Evolutionary conservation across 2,113 vertebrate genomes (phyloP).

Genomic region (Vulpes vulpes): DNA sequence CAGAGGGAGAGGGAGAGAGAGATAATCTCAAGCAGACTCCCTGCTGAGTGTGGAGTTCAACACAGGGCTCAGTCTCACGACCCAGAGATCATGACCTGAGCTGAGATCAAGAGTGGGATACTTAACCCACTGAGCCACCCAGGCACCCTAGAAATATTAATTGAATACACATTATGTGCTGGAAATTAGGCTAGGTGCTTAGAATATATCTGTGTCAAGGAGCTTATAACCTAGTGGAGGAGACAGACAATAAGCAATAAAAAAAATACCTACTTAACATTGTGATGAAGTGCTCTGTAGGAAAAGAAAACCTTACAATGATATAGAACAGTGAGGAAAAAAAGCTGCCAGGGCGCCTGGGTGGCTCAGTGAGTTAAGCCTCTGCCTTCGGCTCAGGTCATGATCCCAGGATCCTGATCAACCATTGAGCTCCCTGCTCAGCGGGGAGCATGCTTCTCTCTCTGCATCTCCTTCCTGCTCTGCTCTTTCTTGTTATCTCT

Average conservation of each 20-base stretch:
- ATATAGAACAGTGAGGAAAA: not conserved
- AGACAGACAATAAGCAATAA: not conserved
- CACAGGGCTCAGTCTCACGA: not conserved
- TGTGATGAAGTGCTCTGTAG: not conserved
- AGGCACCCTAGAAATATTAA: not conserved
- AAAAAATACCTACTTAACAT: not conserved
- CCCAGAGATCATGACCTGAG: not conserved
- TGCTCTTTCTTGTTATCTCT: no score
- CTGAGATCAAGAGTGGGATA: not conserved
- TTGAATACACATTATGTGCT: not conserved
- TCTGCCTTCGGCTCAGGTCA: no score
- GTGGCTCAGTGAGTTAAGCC: no score
- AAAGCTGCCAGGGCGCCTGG: no score
- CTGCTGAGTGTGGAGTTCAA: not conserved
- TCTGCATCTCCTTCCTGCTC: no score
- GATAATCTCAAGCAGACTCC: not conserved
- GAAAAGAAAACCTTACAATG: not conserved
- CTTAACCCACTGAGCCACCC: not conserved
- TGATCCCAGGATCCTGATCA: no score
- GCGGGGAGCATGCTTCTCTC: no score
- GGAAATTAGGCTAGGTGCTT: not conserved
- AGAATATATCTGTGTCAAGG: not conserved
- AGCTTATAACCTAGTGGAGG: not conserved
- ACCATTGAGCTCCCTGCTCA: no score
- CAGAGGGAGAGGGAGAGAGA: not conserved